These are phyloP conservation scores for Cephus pygmeus DNA, from an alignment of 2,888 invertebrate genomes.

Conservation along the genomic window DNA sequence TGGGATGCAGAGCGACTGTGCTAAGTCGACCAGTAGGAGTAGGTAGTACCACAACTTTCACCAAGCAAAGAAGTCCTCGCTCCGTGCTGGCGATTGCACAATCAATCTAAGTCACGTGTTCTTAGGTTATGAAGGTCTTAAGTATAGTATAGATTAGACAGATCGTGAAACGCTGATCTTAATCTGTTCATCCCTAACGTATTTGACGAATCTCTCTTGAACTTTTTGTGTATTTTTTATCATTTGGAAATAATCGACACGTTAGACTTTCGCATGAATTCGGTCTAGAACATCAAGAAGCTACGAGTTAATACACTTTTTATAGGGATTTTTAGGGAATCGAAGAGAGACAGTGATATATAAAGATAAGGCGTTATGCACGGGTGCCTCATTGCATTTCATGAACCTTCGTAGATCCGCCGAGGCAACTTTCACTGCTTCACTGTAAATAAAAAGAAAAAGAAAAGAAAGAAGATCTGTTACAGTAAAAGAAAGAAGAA, in stretches of 20 bases:
- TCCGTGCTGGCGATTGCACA: constrained; percentile 30
- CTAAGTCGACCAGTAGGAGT: background rate
- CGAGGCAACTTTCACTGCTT: background rate
- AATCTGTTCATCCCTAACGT: background rate
- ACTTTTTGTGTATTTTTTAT: background rate
- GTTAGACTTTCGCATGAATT: background rate
- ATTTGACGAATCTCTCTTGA: background rate
- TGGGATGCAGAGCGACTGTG: background rate
- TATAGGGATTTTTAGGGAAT: background rate
- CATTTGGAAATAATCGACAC: background rate
- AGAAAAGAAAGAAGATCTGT: background rate
- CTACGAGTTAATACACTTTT: background rate
- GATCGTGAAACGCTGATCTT: background rate
- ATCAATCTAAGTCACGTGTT: constrained; percentile 18
- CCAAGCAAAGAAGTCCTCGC: constrained; percentile 27
- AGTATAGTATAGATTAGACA: background rate
- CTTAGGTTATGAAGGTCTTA: background rate
- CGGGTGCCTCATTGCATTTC: background rate
- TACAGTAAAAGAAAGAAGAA: background rate
- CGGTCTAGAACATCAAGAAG: background rate
- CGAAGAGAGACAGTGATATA: background rate
- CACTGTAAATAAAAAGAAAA: background rate
- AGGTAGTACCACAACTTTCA: constrained; percentile 29
- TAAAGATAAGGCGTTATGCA: background rate
- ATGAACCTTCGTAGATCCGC: background rate